Conservation (phyloP, 2,888 invertebrate genomes). For the Pseudanteris insignis region DNA sequence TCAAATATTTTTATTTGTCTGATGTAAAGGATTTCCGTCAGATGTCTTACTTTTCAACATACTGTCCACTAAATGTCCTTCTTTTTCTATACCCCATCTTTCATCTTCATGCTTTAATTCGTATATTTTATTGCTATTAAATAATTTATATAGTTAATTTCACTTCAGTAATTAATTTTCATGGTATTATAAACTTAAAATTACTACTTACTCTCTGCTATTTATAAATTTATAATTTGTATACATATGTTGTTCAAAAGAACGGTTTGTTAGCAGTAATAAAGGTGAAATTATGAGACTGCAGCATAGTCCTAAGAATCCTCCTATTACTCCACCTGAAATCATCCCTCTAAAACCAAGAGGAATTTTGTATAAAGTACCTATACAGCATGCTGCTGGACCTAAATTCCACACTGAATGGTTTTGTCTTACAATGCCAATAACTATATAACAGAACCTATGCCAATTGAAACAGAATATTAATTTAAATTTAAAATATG, state of each 20-base stretch:
- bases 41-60: not conserved
- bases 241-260: slow-evolving; percentile 9
- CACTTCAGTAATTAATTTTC: too few relatives aligned
- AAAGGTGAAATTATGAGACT: slow-evolving; percentile 62
- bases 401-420: slow-evolving; percentile 75
- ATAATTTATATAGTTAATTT: too few relatives aligned
- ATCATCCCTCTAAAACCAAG: slow-evolving; percentile 75
- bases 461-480: too few relatives aligned
- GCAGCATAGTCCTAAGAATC: slow-evolving; percentile 71
- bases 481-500: not conserved
- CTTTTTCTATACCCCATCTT: too few relatives aligned
- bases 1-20: too few relatives aligned
- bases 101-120: too few relatives aligned
- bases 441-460: slow-evolving; percentile 73
- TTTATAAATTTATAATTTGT: slow-evolving; percentile 4
- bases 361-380: slow-evolving; percentile 74
- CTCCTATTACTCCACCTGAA: slow-evolving; percentile 75
- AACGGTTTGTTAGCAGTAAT: not conserved
- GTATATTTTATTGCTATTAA: too few relatives aligned
- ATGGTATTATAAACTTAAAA: not conserved
- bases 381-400: slow-evolving; percentile 73
- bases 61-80: too few relatives aligned
- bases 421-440: slow-evolving; percentile 73
- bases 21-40: too few relatives aligned
- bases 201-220: slow-evolving; percentile 50